These are phyloP conservation scores for Syngnathus acus DNA, from an alignment of 2,797 vertebrate species.

Conservation along the genomic window DNA sequence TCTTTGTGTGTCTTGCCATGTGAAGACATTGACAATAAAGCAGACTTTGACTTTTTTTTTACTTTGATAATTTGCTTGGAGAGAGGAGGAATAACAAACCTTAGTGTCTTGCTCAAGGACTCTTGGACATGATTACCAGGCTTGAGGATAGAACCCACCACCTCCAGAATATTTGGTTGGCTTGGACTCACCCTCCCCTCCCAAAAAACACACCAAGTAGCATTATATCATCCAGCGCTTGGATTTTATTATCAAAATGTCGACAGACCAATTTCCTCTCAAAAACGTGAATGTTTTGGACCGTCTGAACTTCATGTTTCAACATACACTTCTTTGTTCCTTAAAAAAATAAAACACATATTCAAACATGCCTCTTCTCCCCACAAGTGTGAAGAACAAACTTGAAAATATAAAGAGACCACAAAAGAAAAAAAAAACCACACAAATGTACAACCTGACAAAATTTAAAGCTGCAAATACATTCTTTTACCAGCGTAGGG, in stretches of 20 bases:
- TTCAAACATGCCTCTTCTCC: background rate
- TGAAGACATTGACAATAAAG: too few species aligned
- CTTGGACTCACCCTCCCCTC: too few species aligned
- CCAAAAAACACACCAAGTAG: too few species aligned
- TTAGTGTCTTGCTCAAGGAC: too few species aligned
- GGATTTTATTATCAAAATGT: background rate
- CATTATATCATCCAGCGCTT: background rate
- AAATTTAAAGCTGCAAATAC: conserved; percentile 4
- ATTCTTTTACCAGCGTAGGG: conserved; percentile 45
- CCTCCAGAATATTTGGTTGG: too few species aligned
- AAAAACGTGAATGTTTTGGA: background rate
- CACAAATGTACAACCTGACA: background rate
- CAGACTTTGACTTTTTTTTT: too few species aligned
- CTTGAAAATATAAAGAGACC: background rate
- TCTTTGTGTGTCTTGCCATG: too few species aligned
- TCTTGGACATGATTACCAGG: too few species aligned
- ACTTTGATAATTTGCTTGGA: too few species aligned
- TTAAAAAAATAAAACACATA: conserved; percentile 2
- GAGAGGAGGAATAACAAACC: too few species aligned
- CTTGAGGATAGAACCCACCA: too few species aligned
- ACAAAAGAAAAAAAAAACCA: background rate
- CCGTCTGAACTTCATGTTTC: background rate
- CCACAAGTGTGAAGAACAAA: background rate
- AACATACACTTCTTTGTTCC: background rate
- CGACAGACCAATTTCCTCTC: background rate